Evolutionary conservation across 1,140 invertebrate species (phyloP), one percentile per base, ranked within the genome.

Genomic region (Metopolophium dirhodum): DNA sequence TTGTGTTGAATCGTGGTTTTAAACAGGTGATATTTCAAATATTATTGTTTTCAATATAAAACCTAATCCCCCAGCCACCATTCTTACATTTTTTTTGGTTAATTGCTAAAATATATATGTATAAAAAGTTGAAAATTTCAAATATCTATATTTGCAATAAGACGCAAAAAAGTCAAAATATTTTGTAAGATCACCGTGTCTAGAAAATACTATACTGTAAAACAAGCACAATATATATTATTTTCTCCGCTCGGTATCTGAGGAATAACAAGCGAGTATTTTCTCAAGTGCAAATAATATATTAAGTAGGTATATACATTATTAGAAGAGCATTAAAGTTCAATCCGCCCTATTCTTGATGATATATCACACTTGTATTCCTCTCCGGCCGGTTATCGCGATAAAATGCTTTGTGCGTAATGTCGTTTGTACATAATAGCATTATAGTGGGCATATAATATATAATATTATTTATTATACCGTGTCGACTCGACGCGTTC

Each of bases 381-480:
- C 30, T 68, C 30, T n/a, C 6, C 3, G 61, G 61, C n/a, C 61
- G 61, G n/a, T 77, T 77, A 77, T n/a, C 61, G 14, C 30, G 61
- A 77, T 77, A n/a, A 77, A 77, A 77, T 18, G 61, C n/a, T 77
- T 77, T 77, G 61, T 77, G 14, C 61, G 11, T n/a, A n/a, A 77
- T 14, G 61, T 18, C 61, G 14, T 77, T n/a, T 18, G 30, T 22
- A 22, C 51, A 6, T 22, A 54, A 7, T 7, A 54, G 51, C 3
- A 20, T 14, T 54, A 22, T 77, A 77, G 30, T 77, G 4, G 61
- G 61, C 61, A 77, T 68, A 68, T 77, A 57, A 57, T 57, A 57
- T 57, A 57, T 57, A 57, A 77, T 77, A 77, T 77, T 77, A 77
- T 77, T 77, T 77, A 77, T 77, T 77, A n/a, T 77, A 77, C 61